Conservation (phyloP, 2,888 invertebrate genomes). For the Megamerina dolium region DNA sequence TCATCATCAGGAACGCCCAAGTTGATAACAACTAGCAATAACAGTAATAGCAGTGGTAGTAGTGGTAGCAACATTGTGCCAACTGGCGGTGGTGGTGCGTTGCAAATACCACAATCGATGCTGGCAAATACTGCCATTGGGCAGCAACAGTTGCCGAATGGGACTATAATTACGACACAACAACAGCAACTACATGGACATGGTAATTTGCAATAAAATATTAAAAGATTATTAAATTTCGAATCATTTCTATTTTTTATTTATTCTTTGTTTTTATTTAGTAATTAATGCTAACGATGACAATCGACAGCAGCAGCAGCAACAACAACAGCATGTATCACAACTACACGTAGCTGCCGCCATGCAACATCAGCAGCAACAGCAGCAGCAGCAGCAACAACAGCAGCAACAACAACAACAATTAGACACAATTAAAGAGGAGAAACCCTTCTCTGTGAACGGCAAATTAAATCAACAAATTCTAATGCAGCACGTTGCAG, state of each 20-base stretch:
- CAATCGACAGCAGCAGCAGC: slow-evolving; percentile 32
- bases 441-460: slow-evolving; percentile 29
- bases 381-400: slow-evolving; percentile 17
- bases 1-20: slow-evolving; percentile 24
- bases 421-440: slow-evolving; percentile 29
- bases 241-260: background rate
- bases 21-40: slow-evolving; percentile 22
- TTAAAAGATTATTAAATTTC: too few species aligned
- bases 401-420: slow-evolving; percentile 23
- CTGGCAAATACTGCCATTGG: slow-evolving; percentile 28
- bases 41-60: slow-evolving; percentile 5
- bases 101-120: slow-evolving; percentile 35
- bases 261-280: slow-evolving; percentile 8
- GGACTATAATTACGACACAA: slow-evolving; percentile 31
- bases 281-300: slow-evolving; percentile 28
- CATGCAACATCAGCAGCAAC: slow-evolving; percentile 23
- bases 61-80: slow-evolving; percentile 12
- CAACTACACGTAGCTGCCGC: slow-evolving; percentile 21
- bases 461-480: slow-evolving; percentile 26
- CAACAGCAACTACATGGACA: slow-evolving; percentile 23
- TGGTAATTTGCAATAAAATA: slow-evolving; percentile 13
- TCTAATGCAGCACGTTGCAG: slow-evolving; percentile 42
- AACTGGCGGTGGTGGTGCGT: slow-evolving; percentile 25
- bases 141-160: slow-evolving; percentile 32
- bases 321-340: slow-evolving; percentile 11